These are phyloP conservation scores for Noctuana brunneofusca DNA, from an alignment of 2,888 invertebrate species.

Conservation along the genomic window DNA sequence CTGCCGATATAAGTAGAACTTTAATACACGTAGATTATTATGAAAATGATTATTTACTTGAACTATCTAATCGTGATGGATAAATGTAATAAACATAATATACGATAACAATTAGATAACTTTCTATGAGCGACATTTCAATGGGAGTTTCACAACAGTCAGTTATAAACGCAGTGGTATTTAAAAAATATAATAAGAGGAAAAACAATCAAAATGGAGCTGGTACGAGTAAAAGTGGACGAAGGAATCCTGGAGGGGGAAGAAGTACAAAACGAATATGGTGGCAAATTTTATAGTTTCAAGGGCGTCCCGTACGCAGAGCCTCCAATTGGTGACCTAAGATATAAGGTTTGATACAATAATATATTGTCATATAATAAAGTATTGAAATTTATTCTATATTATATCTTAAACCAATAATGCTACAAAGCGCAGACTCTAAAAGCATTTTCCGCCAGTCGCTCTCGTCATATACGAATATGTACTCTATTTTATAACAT, in stretches of 20 bases:
- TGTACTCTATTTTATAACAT: too few relatives aligned
- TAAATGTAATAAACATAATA: neutral
- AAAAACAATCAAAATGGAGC: neutral
- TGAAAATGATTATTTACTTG: neutral
- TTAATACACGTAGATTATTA: neutral
- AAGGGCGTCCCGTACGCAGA: constrained; percentile 48
- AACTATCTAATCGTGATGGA: neutral
- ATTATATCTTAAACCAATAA: too few relatives aligned
- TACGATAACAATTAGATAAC: neutral
- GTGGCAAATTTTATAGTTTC: constrained; percentile 45
- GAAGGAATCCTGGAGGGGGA: constrained; percentile 4
- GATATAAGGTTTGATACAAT: neutral
- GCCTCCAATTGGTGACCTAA: constrained; percentile 7
- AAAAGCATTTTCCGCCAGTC: too few relatives aligned
- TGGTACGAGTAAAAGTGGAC: neutral
- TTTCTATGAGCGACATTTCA: neutral
- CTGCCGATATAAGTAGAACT: too few relatives aligned
- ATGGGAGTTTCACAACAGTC: neutral
- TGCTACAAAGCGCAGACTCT: too few relatives aligned
- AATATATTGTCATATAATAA: too few relatives aligned
- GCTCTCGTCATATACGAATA: too few relatives aligned
- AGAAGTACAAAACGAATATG: constrained; percentile 39
- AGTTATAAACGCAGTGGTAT: neutral
- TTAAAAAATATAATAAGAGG: neutral
- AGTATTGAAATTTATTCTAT: too few relatives aligned